Conservation (phyloP, 2,113 vertebrate species). For the Dolichotis patagonum region DNA sequence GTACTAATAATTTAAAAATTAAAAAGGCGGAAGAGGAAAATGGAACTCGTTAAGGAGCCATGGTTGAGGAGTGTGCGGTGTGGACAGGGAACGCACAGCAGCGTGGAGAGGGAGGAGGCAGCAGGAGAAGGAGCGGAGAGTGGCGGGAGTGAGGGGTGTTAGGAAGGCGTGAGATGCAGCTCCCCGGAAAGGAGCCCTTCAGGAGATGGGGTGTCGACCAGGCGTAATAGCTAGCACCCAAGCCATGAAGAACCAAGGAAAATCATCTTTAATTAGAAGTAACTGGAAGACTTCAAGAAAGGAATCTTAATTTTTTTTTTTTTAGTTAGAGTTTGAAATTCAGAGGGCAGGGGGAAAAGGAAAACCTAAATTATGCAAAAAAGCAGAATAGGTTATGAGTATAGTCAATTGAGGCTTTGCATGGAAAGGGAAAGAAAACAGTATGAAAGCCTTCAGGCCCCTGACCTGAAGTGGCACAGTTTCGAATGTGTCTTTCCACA, state of each 20-base stretch:
- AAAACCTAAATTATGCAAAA: neutral
- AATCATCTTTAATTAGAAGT: neutral
- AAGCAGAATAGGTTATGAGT: neutral
- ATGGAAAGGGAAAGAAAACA: neutral
- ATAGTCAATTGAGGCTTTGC: neutral
- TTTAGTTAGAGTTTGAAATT: neutral
- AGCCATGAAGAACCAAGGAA: neutral
- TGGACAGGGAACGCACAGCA: neutral
- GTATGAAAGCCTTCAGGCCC: neutral
- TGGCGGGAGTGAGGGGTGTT: neutral
- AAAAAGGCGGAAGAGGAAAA: neutral
- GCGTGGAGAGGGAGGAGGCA: neutral
- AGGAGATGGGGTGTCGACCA: neutral
- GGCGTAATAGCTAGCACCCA: neutral
- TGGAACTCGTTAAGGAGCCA: neutral
- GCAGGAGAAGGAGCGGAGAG: neutral
- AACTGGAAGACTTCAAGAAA: conserved; percentile 45
- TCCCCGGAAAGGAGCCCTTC: neutral
- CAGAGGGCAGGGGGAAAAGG: neutral
- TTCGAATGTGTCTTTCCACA: neutral
- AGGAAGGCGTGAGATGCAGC: neutral
- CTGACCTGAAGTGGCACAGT: neutral
- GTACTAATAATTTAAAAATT: neutral
- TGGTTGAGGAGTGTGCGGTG: neutral
- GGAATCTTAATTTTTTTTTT: neutral